Conservation (phyloP, 2,113 vertebrate species). For the Lynx canadensis region DNA sequence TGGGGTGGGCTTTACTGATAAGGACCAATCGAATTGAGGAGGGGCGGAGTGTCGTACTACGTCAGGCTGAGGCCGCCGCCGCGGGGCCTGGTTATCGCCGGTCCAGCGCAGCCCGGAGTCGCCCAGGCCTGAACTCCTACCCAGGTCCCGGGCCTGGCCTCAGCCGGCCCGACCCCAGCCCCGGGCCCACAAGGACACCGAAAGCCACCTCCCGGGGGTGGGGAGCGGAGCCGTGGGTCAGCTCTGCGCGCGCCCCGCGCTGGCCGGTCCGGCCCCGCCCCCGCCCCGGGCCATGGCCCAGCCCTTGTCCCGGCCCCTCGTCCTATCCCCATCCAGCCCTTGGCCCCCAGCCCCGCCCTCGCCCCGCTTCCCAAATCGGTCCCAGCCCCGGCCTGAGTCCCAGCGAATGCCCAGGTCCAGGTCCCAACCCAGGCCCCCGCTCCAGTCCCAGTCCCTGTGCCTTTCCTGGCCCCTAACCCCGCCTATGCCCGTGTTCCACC, state of each 20-base stretch:
- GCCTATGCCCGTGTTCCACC: not conserved
- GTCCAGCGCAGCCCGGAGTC: constrained; percentile 76
- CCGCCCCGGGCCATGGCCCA: constrained; percentile 67
- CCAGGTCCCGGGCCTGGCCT: constrained; percentile 37
- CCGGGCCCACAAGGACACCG: constrained; percentile 51
- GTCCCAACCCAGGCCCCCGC: not conserved
- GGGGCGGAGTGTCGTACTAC: constrained; percentile 65
- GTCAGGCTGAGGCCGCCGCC: constrained; percentile 70
- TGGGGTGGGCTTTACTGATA: constrained; percentile 57
- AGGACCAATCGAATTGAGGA: constrained; percentile 36
- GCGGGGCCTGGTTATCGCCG: constrained; percentile 75
- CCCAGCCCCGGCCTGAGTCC: not conserved
- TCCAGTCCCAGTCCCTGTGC: not conserved
- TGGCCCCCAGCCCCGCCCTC: constrained; percentile 25
- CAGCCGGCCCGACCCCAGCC: not conserved
- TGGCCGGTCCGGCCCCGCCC: constrained; percentile 71
- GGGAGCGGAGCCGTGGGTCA: constrained; percentile 79
- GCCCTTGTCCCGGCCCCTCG: constrained; percentile 50
- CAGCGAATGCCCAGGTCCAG: constrained; percentile 40
- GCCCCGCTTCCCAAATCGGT: not conserved
- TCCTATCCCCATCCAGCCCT: constrained; percentile 62
- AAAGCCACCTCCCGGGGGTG: constrained; percentile 63
- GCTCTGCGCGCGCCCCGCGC: constrained; percentile 63
- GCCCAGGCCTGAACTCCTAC: constrained; percentile 56
- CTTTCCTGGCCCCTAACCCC: not conserved